phyloP scores from a whole-genome alignment of 2,113 vertebrate species.

The Patagioenas fasciata region DNA sequence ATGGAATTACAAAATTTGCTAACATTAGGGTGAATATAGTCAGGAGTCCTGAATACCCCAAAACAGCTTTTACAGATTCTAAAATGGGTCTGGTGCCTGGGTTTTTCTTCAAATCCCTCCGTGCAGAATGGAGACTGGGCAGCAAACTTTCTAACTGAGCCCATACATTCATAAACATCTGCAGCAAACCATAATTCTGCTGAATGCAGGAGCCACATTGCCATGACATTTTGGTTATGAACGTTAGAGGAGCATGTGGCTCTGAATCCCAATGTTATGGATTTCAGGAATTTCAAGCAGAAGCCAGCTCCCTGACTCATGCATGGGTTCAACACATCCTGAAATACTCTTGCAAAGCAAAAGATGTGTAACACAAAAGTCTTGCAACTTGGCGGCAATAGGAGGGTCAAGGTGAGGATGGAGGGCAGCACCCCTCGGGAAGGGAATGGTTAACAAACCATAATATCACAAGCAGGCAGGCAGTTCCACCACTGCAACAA shows the following conservation, averaged over 20 bases:
- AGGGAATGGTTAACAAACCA: neutral
- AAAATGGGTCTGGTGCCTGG: conserved; percentile 1
- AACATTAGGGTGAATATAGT: conserved; percentile 26
- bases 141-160: conserved; percentile 35
- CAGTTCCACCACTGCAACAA: conserved; percentile 22
- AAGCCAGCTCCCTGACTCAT: conserved; percentile 22
- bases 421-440: neutral
- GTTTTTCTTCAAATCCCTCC: conserved; percentile 59
- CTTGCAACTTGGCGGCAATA: neutral
- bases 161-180: conserved; percentile 57
- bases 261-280: conserved; percentile 7
- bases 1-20: conserved; percentile 21
- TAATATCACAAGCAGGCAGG: neutral
- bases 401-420: neutral
- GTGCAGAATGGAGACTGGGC: conserved; percentile 31
- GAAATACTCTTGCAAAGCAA: neutral
- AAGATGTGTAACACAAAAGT: accelerated
- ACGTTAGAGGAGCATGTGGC: conserved; percentile 13
- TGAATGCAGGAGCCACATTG: conserved; percentile 24
- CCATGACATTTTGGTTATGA: conserved; percentile 43
- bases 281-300: neutral
- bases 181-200: conserved; percentile 23
- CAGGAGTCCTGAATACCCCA: conserved; percentile 27
- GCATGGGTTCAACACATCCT: neutral
- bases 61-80: conserved; percentile 43